Evolutionary conservation across 2,888 invertebrate genomes (phyloP), one percentile per base, ranked within the genome.

Genomic region (Agriotes lineatus): DNA sequence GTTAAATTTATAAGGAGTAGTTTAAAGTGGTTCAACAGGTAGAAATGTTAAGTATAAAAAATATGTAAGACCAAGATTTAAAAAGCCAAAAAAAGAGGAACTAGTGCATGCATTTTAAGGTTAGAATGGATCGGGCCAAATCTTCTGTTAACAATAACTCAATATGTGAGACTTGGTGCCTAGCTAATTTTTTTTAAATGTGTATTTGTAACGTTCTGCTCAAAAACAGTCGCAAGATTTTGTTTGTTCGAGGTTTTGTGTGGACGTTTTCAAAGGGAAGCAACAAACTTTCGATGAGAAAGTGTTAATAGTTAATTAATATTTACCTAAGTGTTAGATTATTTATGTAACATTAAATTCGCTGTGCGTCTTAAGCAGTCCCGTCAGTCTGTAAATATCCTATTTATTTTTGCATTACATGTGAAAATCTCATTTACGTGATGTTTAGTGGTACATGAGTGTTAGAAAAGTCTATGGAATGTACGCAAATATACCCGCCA

Each of bases 111-210:
- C 30, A 57, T 54, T 62, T 35, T 56, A 56, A 56, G 22, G 19
- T 16, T 39, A 56, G 52, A 16, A 16, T 33, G 52, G 18, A 33
- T 33, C 18, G 30, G 33, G 52, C 33, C 52, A 52, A 52, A 33
- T 30, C 33, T 52, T 30, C 1, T 50, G 10, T 18, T 52, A 52
- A 52, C 16, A 33, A 33, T 39, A 61, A 67, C 58, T 50, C 63
- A 56, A 48, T 52, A 67, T 64, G 68, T 63, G 63, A 68, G 63
- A 68, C 58, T 59, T 25, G 50, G 68, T 68, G 68, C 68, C 68
- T 68, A 67, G 57, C 45, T 67, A 58, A 52, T 58, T 62, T 61
- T 66, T 50, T 35, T 52, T 52, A 5, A 25, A 33, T 18, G 18
- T 16, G 16, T 61, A 44, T 56, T 61, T 60, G 18, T 61, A 61